phyloP scores from a whole-genome alignment of 1,140 invertebrate genomes.

The roundworm (Caenorhabditis elegans) region WBcel235 BX284602.5:5882001-5882500 shows the following conservation, averaged over 20 bases:
- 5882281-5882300: conserved; percentile 26
- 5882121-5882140: not conserved
- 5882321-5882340: not conserved
- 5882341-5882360: not conserved
- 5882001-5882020: no score
- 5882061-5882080: no score
- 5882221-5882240: not conserved
- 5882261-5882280: not conserved
- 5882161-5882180: not conserved
- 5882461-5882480: not conserved
- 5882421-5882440: not conserved
- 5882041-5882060: no score
- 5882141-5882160: not conserved
- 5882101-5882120: not conserved
- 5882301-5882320: not conserved
- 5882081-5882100: no score
- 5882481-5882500: not conserved
- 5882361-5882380: not conserved
- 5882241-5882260: not conserved
- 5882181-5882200: not conserved
- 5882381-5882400: not conserved
- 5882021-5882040: no score
- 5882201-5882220: not conserved
- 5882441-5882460: no score
- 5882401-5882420: not conserved